Evolutionary conservation across 2,113 vertebrate species (phyloP), one percentile per base, ranked within the genome.

Genomic region (Platichthys stellatus): DNA sequence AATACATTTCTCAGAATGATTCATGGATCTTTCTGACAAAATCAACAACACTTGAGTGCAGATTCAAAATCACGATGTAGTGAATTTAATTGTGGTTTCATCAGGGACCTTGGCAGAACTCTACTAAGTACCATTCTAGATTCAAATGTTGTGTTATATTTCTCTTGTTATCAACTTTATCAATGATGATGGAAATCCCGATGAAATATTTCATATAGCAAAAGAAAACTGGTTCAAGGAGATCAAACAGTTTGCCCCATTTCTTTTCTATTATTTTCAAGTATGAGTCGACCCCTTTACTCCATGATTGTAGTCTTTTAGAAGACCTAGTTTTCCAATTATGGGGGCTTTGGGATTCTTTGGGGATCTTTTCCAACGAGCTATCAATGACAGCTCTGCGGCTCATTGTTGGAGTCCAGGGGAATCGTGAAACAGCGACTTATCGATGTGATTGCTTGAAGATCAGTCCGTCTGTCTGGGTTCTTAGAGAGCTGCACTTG

Each of bases 321-420:
- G n/a, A 60, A 7, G 45, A 31, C 4, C 14, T 23, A 2, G 3
- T 45, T 81, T 83, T 79, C 75, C 62, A 84, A 58, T 86, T 67
- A 84, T 20, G 3, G 14, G 51, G 28, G 20, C 17, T 75, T 69
- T 81, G 5, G 40, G 21, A 68, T 53, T 17, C 53, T 43, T 61
- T 57, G 21, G 43, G 23, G 65, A 71, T 71, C 9, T 78, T 63
- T 14, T 28, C 14, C 12, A 9, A 18, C 6, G 3, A 38, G 5
- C 40, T 17, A 60, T 76, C 63, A 69, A 20, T 1, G 0, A 7
- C 49, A 51, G 62, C 23, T 64, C 31, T 40, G 58, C 15, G 21
- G 26, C 28, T 61, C 15, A 43, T 18, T 47, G 31, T 57, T 73
- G 58, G 77, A 51, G 63, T 82, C 20, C 5, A 6, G 20, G 15